Evolutionary conservation across 2,888 invertebrate genomes (phyloP).

Genomic region (Agrochola circellaris): DNA sequence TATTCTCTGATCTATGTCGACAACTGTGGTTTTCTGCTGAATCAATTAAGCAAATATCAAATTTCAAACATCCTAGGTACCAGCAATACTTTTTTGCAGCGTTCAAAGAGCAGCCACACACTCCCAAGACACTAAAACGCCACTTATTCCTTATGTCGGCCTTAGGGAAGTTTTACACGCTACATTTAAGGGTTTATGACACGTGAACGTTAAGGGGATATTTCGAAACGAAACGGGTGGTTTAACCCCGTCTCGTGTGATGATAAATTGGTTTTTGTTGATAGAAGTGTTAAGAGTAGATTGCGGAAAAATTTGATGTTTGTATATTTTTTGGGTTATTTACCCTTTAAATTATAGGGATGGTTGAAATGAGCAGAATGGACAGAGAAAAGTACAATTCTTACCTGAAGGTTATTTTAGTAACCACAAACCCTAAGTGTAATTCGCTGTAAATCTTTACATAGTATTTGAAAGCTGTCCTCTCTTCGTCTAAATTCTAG

Average conservation of each 20-base stretch:
- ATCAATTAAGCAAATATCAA: too few relatives aligned
- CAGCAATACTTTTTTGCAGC: background rate
- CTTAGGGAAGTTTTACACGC: slow-evolving; percentile 65
- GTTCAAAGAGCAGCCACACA: slow-evolving; percentile 25
- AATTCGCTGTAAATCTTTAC: background rate
- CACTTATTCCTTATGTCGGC: slow-evolving; percentile 54
- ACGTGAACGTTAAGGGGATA: slow-evolving; percentile 70
- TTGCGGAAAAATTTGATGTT: slow-evolving; percentile 45
- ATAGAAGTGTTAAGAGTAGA: slow-evolving; percentile 60
- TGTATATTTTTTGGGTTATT: slow-evolving; percentile 46
- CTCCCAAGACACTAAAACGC: slow-evolving; percentile 43
- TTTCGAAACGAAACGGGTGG: slow-evolving; percentile 53
- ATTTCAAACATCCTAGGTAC: background rate
- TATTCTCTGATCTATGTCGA: too few relatives aligned
- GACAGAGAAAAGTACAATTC: background rate
- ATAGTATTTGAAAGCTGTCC: background rate
- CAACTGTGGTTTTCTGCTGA: too few relatives aligned
- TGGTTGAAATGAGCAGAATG: background rate
- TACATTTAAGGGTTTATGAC: slow-evolving; percentile 71
- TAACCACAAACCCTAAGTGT: background rate
- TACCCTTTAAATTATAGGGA: slow-evolving; percentile 22
- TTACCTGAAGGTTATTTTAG: too few relatives aligned
- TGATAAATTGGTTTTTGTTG: slow-evolving; percentile 67
- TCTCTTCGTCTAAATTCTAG: background rate
- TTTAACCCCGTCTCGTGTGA: slow-evolving; percentile 52